Percentiles rank a stretch among this genome's conserved stretches.
phyloP scores from a whole-genome alignment of 2,113 vertebrate species.

The Panthera leo region DNA sequence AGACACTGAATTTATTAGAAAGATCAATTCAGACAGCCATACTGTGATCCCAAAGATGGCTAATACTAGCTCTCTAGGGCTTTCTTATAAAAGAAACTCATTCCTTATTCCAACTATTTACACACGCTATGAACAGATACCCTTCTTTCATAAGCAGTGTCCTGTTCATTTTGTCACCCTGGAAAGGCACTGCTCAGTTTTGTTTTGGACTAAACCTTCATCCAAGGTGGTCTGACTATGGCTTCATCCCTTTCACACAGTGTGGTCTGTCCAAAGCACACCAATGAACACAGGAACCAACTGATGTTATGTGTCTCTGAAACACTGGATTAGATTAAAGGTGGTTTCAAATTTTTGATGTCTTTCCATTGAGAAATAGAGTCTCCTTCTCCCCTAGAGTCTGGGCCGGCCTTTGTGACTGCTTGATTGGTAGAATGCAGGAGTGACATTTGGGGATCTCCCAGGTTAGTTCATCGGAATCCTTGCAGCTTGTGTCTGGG shows the following conservation, averaged over 20 bases:
- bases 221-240: neutral
- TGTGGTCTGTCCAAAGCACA: neutral
- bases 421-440: neutral
- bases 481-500: neutral
- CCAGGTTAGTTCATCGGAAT: neutral
- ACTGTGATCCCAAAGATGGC: neutral
- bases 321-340: neutral
- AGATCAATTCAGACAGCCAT: neutral
- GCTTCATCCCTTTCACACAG: neutral
- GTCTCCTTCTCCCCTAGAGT: neutral
- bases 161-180: neutral
- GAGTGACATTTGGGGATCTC: neutral
- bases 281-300: neutral
- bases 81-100: neutral
- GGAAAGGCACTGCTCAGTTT: neutral
- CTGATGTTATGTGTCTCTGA: neutral
- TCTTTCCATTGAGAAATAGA: neutral
- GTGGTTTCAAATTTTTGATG: neutral
- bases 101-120: neutral
- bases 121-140: neutral
- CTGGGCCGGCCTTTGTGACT: neutral
- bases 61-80: neutral
- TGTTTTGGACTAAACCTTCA: neutral
- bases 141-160: neutral
- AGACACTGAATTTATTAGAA: conserved; percentile 3